Evolutionary conservation across 2,888 invertebrate genomes (phyloP), one percentile per base, ranked within the genome.

Genomic region (Drosophila percnosoma): DNA sequence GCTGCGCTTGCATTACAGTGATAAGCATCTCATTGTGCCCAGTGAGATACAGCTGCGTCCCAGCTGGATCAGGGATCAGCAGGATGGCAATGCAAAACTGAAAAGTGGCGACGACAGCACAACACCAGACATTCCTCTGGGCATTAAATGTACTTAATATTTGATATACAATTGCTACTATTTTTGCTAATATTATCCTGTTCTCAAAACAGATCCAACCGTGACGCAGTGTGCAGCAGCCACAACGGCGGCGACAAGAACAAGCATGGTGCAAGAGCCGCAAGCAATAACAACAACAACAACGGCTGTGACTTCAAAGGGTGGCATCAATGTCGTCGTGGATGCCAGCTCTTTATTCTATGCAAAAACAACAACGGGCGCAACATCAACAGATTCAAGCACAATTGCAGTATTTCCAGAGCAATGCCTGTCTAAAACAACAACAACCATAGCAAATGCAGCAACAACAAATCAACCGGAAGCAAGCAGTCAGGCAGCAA

Each of bases 11-110:
- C 92, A 92, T 49, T 91, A 92, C 62, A 78, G 76, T 21, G 74
- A 72, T 13, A 83, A 82, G 58, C 91, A 91, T 59, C 62, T 72
- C 33, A 60, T 90, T 5, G 73, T 85, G 7, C 87, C 90, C 0
- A 84, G 68, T 13, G 91, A 92, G 27, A 63, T 89, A 24, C 90
- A 91, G 31, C 54, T 91, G 45, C 83, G 90, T 6, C 91, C 91
- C 1, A 83, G 76, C 48, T 86, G 87, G 83, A 40, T 13, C 52
- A 10, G 34, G 18, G 36, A 52, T 24, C 45, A 21, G 7, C 51
- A 38, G 7, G 29, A 10, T 18, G 10, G 1, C 21, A 38, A 33
- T 8, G 13, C 60, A 21, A 48, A 42, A n/a, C 2, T 4, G 6
- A 60, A 15, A 6, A 68, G 27, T 45, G 48, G 49, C 15, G 38